Evolutionary conservation across 2,113 vertebrate genomes (phyloP), one percentile per base, ranked within the genome.

Genomic region (Tragelaphus strepsiceros): DNA sequence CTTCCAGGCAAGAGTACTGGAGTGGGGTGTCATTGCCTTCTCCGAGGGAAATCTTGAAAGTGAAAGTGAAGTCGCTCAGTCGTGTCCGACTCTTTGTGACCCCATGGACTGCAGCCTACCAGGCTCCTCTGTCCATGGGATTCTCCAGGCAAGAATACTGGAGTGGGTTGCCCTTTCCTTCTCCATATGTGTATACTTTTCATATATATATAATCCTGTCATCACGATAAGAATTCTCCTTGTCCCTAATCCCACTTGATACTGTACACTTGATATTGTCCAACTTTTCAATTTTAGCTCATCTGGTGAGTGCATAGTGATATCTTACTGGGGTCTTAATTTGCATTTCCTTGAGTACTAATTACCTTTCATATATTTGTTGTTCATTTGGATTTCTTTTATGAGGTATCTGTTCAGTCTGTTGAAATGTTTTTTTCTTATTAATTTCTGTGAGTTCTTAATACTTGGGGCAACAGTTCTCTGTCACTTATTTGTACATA

Each of bases 361-460:
- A 84, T 90, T 32, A 71, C 13, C 9, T 88, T 82, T 91, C 46
- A 58, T 56, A 21, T 84, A 54, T 91, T 95, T 56, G 46, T 71
- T 93, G 17, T 67, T 21, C 90, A 90, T 90, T 81, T 93, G 43
- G 53, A 90, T 88, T 89, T 94, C 7, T 89, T 97, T 85, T 92
- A 7, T 78, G 39, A 67, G 3, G 7, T 58, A 22, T 64, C 88
- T 92, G 54, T 77, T 74, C 51, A 93, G 8, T 89, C 32, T 59
- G 4, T 53, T 88, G 90, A 67, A 80, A 83, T 88, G 14, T 54
- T n/a, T 71, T 90, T 94, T 78, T 88, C 35, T 91, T 77, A 59
- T 15, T 77, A 21, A 53, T n/a, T 86, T 91, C 22, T 93, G 4
- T 64, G 28, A 78, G 5, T 90, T 96, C 53, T 87, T 90, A 88